Evolutionary conservation across 2,113 vertebrate genomes (phyloP).

Genomic region (Plestiodon gilberti): DNA sequence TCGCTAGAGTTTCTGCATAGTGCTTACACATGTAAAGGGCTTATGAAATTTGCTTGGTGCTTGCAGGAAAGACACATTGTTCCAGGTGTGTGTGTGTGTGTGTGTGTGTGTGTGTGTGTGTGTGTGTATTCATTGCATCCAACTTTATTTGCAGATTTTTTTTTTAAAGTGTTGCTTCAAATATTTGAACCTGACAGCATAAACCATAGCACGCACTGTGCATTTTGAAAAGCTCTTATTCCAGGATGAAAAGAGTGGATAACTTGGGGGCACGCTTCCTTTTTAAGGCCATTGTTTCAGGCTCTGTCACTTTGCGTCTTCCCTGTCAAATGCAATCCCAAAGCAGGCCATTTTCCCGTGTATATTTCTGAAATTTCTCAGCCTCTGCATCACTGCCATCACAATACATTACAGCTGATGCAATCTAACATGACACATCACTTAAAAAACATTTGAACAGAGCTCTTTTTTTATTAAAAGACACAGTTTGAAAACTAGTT

Average conservation of each 20-base stretch:
- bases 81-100: no score
- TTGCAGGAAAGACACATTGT: background rate
- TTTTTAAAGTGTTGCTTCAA: background rate
- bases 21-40: background rate
- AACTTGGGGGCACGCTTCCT: background rate
- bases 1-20: constrained; percentile 5
- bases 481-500: background rate
- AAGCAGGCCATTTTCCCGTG: background rate
- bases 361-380: background rate
- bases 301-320: background rate
- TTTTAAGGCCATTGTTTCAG: constrained; percentile 32
- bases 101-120: no score
- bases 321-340: background rate
- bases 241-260: background rate
- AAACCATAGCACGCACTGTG: background rate
- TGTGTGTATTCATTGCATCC: no score
- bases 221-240: background rate
- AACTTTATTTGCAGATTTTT: background rate
- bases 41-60: background rate
- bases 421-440: background rate
- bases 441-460: background rate
- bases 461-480: background rate
- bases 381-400: background rate
- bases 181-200: constrained; percentile 24
- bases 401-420: background rate